phyloP scores from a whole-genome alignment of 2,797 vertebrate genomes.

The Bovichtus variegatus region DNA sequence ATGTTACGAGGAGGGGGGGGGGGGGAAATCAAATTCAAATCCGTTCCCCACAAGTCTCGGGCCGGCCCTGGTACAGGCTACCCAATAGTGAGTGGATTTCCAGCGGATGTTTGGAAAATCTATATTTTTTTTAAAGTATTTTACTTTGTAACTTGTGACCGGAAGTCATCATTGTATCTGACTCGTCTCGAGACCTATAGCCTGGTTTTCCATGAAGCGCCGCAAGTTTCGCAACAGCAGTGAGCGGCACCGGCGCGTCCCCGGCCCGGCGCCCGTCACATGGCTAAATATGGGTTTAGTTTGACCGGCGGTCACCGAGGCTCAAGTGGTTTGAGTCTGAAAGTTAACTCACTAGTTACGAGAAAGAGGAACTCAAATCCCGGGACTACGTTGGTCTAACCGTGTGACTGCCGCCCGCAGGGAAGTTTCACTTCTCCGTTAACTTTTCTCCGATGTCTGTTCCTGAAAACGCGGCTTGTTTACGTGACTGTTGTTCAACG shows the following conservation, averaged over 20 bases:
- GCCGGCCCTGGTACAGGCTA: too few species aligned
- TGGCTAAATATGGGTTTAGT: slow-evolving; percentile 51
- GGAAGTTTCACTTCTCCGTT: slow-evolving; percentile 54
- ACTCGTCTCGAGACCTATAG: not conserved
- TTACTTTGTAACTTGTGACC: slow-evolving; percentile 10
- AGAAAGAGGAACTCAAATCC: slow-evolving; percentile 55
- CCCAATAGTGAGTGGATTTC: too few species aligned
- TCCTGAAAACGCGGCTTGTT: slow-evolving; percentile 36
- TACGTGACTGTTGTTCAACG: not conserved
- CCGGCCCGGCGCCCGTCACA: slow-evolving; percentile 54
- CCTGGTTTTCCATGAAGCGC: not conserved
- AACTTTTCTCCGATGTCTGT: not conserved
- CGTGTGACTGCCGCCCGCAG: slow-evolving; percentile 58
- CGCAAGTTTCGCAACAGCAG: not conserved
- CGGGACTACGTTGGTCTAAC: slow-evolving; percentile 29
- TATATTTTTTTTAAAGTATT: not conserved
- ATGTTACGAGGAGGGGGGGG: too few species aligned
- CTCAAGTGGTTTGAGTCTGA: not conserved
- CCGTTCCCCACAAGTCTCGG: too few species aligned
- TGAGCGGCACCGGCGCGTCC: not conserved
- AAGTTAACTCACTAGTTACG: not conserved
- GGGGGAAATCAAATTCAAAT: too few species aligned
- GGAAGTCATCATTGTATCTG: not conserved
- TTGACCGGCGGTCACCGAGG: slow-evolving; percentile 4
- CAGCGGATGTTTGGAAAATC: not conserved